A percentile compares a stretch with the other conserved stretches of the same genome.
Conservation (phyloP, 2,113 vertebrate species). For the Terrapene triunguis region DNA sequence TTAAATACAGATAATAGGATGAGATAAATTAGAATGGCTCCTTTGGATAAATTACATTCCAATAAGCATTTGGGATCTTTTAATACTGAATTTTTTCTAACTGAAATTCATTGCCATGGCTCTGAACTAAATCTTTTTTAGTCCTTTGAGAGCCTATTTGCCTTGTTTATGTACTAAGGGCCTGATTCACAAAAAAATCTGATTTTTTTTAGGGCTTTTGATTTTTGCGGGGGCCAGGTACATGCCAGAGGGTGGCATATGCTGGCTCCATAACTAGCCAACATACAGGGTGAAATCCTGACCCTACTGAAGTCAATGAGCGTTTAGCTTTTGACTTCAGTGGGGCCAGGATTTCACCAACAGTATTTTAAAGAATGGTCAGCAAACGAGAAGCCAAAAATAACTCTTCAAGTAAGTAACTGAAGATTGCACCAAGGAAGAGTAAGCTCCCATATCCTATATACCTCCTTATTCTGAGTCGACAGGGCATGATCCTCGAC, state of each 20-base stretch:
- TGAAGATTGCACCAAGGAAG: neutral
- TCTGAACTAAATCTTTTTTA: constrained; percentile 34
- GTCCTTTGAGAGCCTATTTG: constrained; percentile 19
- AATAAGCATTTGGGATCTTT: neutral
- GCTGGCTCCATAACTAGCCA: neutral
- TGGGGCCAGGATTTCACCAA: neutral
- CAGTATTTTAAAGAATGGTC: neutral
- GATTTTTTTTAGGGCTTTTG: constrained; percentile 4
- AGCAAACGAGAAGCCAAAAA: neutral
- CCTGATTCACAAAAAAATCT: constrained; percentile 41
- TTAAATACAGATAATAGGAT: neutral
- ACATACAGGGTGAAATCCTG: neutral
- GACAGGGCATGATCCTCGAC: neutral
- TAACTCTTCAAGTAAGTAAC: neutral
- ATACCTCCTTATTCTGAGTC: neutral
- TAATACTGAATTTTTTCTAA: constrained; percentile 50
- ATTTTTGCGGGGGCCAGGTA: neutral
- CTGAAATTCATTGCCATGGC: constrained; percentile 37
- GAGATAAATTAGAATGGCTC: neutral
- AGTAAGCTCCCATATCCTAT: neutral
- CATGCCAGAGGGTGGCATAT: neutral
- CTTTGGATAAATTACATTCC: neutral
- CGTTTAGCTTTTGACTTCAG: neutral
- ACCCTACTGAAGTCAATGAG: neutral
- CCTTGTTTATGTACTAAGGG: neutral